Conservation (phyloP, 2,113 vertebrate genomes). For the Micronycteris hirsuta region DNA sequence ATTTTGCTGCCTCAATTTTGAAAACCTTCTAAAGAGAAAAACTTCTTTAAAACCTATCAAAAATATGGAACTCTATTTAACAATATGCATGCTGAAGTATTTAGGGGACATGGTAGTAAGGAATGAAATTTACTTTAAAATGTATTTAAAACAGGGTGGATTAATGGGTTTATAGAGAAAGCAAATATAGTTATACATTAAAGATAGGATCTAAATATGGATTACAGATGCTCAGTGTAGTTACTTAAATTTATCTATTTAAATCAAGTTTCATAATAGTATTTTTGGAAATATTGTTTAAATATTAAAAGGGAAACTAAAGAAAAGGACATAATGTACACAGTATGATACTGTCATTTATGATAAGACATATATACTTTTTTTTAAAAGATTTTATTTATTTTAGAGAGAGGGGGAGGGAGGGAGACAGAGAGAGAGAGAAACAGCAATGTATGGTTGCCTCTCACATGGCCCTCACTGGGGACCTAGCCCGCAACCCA, state of each 20-base stretch:
- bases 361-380: no score
- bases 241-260: neutral
- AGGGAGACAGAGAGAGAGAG: no score
- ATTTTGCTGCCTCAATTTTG: neutral
- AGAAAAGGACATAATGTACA: no score
- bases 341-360: no score
- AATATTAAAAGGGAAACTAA: neutral
- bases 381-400: no score
- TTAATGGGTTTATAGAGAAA: neutral
- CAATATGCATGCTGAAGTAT: neutral
- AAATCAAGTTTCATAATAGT: neutral
- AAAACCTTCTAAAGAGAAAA: neutral
- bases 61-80: neutral
- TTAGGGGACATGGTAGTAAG: neutral
- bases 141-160: neutral
- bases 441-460: no score
- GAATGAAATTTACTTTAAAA: neutral
- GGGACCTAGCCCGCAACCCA: no score
- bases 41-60: neutral
- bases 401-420: no score
- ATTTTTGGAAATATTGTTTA: neutral
- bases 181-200: neutral
- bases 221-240: neutral
- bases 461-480: no score
- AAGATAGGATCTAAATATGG: neutral